Base-by-base conservation (phyloP, 2,797 vertebrate species). In the Podarcis siculus region DNA sequence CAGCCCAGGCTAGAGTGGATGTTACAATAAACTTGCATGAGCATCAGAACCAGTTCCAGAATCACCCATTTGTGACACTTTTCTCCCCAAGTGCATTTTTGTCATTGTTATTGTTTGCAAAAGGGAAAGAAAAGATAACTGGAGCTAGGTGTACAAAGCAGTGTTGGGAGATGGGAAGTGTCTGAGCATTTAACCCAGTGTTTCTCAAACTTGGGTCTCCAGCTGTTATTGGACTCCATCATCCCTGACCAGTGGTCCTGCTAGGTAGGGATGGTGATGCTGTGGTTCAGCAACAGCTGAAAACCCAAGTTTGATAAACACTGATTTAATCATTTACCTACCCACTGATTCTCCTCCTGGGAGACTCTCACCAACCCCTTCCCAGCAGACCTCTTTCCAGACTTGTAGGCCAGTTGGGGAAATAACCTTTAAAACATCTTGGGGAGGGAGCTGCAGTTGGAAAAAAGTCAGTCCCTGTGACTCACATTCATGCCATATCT, bases 401-500 rank as follows among this genome's bases (percentile, higher is more conserved):
- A 19, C 21, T 2, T 76, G 23, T 55, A 64, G 21, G 17, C 1
- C 8, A 61, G 79, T 2, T 35, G 30, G 30, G 49, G 49, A 55
- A 55, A 55, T 15, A 55, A 55, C 49, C 49, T 55, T 55, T 1
- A 55, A 55, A 55, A 55, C 49, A 55, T 55, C 13, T 55, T 55
- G 49, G 13, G 49, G 49, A 55, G 49, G 49, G 49, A 15, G 12
- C 12, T 49, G 45, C 45, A 49, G 45, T 5, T 15, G 35, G 3
- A 58, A 13, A 13, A 23, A 84, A 27, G 3, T 49, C 45, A 55
- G 49, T 15, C 13, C 49, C 49, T 32, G 35, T 49, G 79, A 75
- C 94, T 94, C 91, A 95, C 97, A 86, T 98, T 92, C 75, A 98
- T 75, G 87, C 97, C 97, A 66, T 98, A 98, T 95, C 55, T 96